These are phyloP conservation scores for Morbakka virulenta DNA, from an alignment of 30 jellyfish, hydroid and myxozoan species.

Conservation along the genomic window DNA sequence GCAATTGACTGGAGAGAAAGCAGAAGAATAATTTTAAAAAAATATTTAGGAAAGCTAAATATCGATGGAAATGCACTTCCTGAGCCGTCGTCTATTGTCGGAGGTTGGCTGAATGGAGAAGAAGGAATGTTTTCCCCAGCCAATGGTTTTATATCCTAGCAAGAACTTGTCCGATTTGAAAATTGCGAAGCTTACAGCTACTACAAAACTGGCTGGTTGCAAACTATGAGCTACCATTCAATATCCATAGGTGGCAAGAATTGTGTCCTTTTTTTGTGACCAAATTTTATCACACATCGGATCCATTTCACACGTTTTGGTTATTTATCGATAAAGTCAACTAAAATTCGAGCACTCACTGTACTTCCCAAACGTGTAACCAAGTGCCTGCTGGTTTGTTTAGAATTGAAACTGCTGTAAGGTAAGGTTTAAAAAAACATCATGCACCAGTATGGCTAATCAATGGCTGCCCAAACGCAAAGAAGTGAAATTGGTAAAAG, in stretches of 20 bases:
- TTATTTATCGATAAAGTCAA: too few species aligned
- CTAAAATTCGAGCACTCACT: constrained; percentile 49
- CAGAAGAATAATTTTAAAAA: constrained; percentile 6
- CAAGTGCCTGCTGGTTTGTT: constrained; percentile 52
- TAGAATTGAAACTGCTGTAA: constrained; percentile 32
- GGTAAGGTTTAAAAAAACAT: constrained; percentile 39
- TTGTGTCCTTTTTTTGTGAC: too few species aligned
- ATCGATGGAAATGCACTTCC: constrained; percentile 17
- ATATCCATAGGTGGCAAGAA: neutral
- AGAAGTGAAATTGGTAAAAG: too few species aligned
- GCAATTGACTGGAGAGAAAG: constrained; percentile 28
- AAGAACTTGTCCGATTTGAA: constrained; percentile 43
- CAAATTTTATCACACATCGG: too few species aligned
- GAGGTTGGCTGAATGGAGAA: constrained; percentile 42
- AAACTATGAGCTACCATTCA: neutral
- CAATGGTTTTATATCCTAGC: constrained; percentile 16
- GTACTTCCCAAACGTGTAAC: constrained; percentile 24
- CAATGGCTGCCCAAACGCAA: constrained; percentile 39
- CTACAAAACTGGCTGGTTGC: too few species aligned
- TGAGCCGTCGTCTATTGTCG: constrained; percentile 17
- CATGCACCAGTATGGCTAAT: constrained; percentile 24
- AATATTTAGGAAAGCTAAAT: neutral
- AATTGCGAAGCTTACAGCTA: constrained; percentile 52
- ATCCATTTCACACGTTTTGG: constrained; percentile 26
- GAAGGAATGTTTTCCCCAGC: constrained; percentile 43